These are phyloP conservation scores for Cetonia aurata DNA, from an alignment of 2,888 invertebrate species.

Conservation along the genomic window DNA sequence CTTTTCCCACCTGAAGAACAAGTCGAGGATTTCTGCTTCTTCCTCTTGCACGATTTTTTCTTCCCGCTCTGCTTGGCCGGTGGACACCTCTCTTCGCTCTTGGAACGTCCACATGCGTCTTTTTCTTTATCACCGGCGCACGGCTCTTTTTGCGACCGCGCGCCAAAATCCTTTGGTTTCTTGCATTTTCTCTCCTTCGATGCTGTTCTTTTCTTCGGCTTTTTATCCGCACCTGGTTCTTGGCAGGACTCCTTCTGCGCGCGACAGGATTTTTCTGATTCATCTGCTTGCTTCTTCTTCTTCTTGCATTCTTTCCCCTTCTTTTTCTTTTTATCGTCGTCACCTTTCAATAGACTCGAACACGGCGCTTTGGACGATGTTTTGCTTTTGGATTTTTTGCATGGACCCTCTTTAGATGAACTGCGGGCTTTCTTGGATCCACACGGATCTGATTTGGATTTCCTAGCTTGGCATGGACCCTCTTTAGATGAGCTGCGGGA, in stretches of 20 bases:
- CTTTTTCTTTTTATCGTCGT: too few relatives aligned
- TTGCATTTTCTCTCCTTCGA: too few relatives aligned
- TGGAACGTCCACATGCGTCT: constrained; percentile 1
- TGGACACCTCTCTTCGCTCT: not conserved
- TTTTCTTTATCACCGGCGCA: constrained; percentile 35
- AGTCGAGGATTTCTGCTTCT: constrained; percentile 10
- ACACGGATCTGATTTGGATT: not conserved
- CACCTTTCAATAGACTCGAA: too few relatives aligned
- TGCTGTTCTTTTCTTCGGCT: too few relatives aligned
- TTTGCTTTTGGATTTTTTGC: constrained; percentile 20
- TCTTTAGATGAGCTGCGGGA: not conserved
- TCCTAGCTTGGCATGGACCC: constrained; percentile 5
- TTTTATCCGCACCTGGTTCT: too few relatives aligned
- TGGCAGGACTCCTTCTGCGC: too few relatives aligned
- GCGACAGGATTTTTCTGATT: too few relatives aligned
- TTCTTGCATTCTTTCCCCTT: too few relatives aligned
- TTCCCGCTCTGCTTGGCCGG: not conserved
- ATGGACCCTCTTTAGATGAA: constrained; percentile 10
- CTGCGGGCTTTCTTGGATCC: too few relatives aligned
- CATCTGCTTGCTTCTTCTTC: too few relatives aligned
- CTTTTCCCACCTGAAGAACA: not conserved
- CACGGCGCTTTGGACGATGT: too few relatives aligned
- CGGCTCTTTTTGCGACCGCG: constrained; percentile 24
- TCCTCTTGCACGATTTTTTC: constrained; percentile 6
- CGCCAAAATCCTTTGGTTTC: constrained; percentile 39